Conservation (phyloP, 1,140 invertebrate species). For the Temnothorax curvispinosus region DNA sequence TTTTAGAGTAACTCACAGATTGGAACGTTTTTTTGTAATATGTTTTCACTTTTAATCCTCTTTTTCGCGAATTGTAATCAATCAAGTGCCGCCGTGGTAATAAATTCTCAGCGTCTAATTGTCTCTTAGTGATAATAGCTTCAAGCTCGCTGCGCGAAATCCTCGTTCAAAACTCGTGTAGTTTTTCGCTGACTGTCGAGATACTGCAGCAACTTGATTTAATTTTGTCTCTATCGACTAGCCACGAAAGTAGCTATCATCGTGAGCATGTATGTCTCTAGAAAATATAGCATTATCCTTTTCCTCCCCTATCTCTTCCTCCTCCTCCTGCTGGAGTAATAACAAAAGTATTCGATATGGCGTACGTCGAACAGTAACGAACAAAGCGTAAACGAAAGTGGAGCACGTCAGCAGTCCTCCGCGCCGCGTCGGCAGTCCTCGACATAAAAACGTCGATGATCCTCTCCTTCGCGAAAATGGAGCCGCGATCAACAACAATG, state of each 20-base stretch:
- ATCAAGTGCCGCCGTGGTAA: not conserved
- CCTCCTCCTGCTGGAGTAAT: slow-evolving; percentile 1
- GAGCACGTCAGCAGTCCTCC: slow-evolving; percentile 45
- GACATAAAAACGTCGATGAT: slow-evolving; percentile 45
- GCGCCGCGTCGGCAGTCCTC: not conserved
- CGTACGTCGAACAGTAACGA: slow-evolving; percentile 28
- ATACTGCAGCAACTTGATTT: slow-evolving; percentile 38
- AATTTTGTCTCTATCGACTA: not conserved
- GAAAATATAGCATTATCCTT: not conserved
- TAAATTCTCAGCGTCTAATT: slow-evolving; percentile 42
- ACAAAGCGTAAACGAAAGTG: slow-evolving; percentile 39
- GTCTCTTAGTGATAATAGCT: slow-evolving; percentile 22
- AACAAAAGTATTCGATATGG: slow-evolving; percentile 40
- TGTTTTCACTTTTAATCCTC: slow-evolving; percentile 5
- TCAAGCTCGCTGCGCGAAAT: not conserved
- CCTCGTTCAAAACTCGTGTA: not conserved
- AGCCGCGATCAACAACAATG: slow-evolving; percentile 46
- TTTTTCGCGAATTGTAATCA: slow-evolving; percentile 13
- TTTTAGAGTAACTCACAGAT: not conserved
- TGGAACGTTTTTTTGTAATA: not conserved
- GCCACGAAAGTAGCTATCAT: slow-evolving; percentile 5
- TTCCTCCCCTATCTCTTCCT: no score
- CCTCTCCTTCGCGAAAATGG: slow-evolving; percentile 26
- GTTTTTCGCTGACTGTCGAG: not conserved
- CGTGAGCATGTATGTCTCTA: not conserved